Conservation (phyloP, 2,888 invertebrate species). For the Melieria omissa region DNA sequence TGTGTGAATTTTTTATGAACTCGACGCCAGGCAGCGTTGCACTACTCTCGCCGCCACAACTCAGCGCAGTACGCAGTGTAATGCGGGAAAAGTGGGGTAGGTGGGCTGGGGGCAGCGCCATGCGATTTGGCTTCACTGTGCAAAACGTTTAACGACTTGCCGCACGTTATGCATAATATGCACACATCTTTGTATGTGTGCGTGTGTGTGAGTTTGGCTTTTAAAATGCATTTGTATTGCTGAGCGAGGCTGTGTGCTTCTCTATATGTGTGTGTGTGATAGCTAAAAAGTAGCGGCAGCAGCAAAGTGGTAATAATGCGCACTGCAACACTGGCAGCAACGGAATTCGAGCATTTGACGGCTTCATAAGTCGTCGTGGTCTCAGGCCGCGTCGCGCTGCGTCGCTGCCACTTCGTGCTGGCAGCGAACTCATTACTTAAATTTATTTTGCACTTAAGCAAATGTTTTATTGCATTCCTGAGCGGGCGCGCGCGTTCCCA, state of each 20-base stretch:
- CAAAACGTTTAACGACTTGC: constrained; percentile 12
- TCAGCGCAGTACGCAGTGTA: too few relatives aligned
- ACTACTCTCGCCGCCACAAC: too few relatives aligned
- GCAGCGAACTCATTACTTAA: constrained; percentile 42
- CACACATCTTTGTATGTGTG: background rate
- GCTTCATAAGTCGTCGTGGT: constrained; percentile 9
- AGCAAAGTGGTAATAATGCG: background rate
- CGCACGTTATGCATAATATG: background rate
- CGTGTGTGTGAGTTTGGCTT: background rate
- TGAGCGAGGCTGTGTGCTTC: too few relatives aligned
- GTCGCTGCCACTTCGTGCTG: background rate
- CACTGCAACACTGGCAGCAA: background rate
- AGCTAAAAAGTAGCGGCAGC: background rate
- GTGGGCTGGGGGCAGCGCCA: too few relatives aligned
- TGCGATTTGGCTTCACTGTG: background rate
- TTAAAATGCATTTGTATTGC: constrained; percentile 9
- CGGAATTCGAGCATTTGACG: constrained; percentile 1
- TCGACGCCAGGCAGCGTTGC: background rate
- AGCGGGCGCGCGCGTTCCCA: background rate
- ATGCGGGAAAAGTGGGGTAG: too few relatives aligned
- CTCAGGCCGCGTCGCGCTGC: constrained; percentile 5
- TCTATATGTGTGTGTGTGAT: background rate
- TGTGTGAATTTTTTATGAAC: constrained; percentile 14
- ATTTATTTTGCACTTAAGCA: constrained; percentile 51
- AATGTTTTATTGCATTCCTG: constrained; percentile 47